These are phyloP conservation scores for Eristalis arbustorum DNA, from an alignment of 2,888 invertebrate genomes.

Conservation along the genomic window DNA sequence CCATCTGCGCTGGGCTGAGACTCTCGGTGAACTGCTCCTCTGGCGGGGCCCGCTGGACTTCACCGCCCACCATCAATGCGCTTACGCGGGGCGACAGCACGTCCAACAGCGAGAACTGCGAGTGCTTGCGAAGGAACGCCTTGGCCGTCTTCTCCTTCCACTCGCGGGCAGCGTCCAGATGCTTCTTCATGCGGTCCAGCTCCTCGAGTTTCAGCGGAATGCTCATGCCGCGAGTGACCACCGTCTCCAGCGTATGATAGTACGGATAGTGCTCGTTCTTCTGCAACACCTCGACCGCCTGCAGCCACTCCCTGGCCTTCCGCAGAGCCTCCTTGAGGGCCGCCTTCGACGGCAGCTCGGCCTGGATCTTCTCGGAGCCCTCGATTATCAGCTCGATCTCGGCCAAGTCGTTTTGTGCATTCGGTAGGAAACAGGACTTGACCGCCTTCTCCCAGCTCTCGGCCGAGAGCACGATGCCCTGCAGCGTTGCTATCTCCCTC, in stretches of 20 bases:
- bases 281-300: constrained; percentile 86
- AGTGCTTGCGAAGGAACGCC: constrained; percentile 92
- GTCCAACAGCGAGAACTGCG: constrained; percentile 85
- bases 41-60: constrained; percentile 74
- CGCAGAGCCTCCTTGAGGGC: constrained; percentile 85
- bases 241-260: constrained; percentile 90
- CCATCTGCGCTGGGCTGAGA: constrained; percentile 88
- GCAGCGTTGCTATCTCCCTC: constrained; percentile 85
- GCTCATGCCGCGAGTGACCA: constrained; percentile 88
- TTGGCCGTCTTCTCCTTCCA: constrained; percentile 93
- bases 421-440: constrained; percentile 79
- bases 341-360: constrained; percentile 88
- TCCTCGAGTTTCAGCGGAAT: constrained; percentile 90
- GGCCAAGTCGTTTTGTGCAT: constrained; percentile 76
- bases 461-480: constrained; percentile 81
- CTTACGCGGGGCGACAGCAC: constrained; percentile 83
- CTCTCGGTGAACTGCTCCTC: constrained; percentile 83
- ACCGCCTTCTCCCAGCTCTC: constrained; percentile 80
- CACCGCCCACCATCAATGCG: constrained; percentile 76
- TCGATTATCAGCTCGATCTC: constrained; percentile 79
- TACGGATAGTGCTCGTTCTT: constrained; percentile 91
- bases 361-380: constrained; percentile 88
- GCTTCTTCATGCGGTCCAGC: constrained; percentile 88
- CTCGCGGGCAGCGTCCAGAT: constrained; percentile 87
- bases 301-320: constrained; percentile 79